Conservation (phyloP, 2,797 vertebrate species). For the Gallinago solitaria region DNA sequence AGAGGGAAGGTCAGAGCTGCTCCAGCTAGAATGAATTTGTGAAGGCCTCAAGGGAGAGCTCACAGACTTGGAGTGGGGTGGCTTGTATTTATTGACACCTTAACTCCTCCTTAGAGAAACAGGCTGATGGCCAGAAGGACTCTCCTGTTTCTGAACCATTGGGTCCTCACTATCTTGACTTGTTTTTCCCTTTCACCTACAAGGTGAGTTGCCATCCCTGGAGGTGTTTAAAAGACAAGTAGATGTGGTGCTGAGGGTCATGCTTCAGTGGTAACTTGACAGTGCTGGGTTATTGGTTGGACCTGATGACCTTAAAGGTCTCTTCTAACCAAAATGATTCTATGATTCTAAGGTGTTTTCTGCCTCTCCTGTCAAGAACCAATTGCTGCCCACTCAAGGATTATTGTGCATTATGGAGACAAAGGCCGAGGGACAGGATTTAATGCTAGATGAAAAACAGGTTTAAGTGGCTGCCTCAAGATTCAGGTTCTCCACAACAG, state of each 20-base stretch:
- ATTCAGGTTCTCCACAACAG: neutral
- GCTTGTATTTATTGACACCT: neutral
- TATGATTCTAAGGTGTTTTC: neutral
- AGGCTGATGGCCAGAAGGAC: neutral
- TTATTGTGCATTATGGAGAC: neutral
- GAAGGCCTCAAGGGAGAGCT: neutral
- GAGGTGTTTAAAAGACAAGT: neutral
- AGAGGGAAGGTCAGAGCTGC: neutral
- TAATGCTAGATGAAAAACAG: neutral
- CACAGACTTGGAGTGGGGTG: neutral
- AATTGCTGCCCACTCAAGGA: neutral
- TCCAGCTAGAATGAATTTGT: neutral
- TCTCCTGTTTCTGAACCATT: neutral
- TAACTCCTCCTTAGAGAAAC: neutral
- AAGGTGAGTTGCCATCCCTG: neutral
- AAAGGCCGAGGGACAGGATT: neutral
- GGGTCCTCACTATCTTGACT: neutral
- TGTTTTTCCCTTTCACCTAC: neutral
- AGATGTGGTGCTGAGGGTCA: neutral
- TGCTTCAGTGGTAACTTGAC: neutral
- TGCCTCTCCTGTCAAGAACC: neutral
- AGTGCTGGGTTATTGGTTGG: neutral
- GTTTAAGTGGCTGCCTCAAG: neutral
- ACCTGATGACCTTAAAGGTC: neutral
- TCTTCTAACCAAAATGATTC: neutral